phyloP scores from a whole-genome alignment of 92 coral and sea anemone species.

The Zoanthus sansibaricus region DNA sequence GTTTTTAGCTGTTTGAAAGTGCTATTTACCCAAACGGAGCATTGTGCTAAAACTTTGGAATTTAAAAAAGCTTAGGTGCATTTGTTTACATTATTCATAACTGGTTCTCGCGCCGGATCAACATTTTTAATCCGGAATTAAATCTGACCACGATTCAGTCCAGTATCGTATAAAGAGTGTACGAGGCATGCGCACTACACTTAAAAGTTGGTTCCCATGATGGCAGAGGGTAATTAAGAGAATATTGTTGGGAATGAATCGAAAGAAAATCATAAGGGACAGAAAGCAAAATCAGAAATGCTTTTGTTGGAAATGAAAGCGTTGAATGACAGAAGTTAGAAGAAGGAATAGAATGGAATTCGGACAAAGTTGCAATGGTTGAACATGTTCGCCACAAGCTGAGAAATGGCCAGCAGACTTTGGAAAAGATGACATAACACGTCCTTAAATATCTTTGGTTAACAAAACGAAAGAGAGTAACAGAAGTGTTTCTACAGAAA shows the following conservation, averaged over 20 bases:
- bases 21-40: no score
- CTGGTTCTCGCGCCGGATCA: no score
- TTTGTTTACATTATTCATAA: no score
- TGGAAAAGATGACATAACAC: conserved; percentile 53
- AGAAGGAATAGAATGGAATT: conserved; percentile 58
- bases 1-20: no score
- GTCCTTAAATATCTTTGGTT: conserved; percentile 46
- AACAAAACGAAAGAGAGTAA: conserved; percentile 62
- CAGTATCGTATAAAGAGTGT: no score
- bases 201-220: background rate
- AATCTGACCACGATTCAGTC: no score
- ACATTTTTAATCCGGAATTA: no score
- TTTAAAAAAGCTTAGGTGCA: no score
- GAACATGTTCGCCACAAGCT: conserved; percentile 59
- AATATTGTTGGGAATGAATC: background rate
- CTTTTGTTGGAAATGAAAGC: conserved; percentile 39
- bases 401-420: conserved; percentile 59
- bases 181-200: no score
- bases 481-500: conserved; percentile 25
- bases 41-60: no score
- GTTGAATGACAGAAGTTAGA: conserved; percentile 56
- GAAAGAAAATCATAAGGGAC: conserved; percentile 20
- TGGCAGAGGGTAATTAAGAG: conserved; percentile 22
- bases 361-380: conserved; percentile 58
- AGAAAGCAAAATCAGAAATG: conserved; percentile 27